phyloP scores from a whole-genome alignment of 1,140 invertebrate genomes.

The Saccostrea glomerata region DNA sequence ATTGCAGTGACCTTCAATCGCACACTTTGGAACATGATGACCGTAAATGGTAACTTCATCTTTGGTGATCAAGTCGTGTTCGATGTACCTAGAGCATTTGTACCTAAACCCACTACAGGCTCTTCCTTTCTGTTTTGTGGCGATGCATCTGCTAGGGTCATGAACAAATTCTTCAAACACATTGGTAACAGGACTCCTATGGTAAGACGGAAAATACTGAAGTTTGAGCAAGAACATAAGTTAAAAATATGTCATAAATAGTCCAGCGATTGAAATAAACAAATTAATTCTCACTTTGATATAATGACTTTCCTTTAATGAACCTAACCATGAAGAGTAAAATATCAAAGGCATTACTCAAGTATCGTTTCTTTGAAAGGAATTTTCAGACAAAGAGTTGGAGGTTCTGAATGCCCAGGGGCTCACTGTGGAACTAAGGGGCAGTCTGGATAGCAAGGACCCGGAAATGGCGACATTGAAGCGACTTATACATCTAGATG shows the following conservation, averaged over 20 bases:
- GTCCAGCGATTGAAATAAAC: neutral
- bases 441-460: neutral
- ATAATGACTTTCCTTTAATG: neutral
- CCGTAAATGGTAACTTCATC: neutral
- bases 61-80: neutral
- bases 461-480: neutral
- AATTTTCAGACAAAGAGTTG: neutral
- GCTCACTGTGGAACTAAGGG: neutral
- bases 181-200: neutral
- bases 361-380: neutral
- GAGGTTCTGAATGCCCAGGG: neutral
- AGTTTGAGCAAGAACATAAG: neutral
- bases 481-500: neutral
- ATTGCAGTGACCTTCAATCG: neutral
- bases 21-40: neutral
- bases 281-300: neutral
- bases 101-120: neutral
- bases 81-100: neutral
- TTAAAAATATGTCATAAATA: neutral
- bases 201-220: neutral
- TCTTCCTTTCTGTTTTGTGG: neutral
- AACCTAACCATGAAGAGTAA: neutral
- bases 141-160: neutral
- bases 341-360: neutral
- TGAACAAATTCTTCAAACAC: neutral